phyloP scores from a whole-genome alignment of 2,888 invertebrate species.

The Thera obeliscata region DNA sequence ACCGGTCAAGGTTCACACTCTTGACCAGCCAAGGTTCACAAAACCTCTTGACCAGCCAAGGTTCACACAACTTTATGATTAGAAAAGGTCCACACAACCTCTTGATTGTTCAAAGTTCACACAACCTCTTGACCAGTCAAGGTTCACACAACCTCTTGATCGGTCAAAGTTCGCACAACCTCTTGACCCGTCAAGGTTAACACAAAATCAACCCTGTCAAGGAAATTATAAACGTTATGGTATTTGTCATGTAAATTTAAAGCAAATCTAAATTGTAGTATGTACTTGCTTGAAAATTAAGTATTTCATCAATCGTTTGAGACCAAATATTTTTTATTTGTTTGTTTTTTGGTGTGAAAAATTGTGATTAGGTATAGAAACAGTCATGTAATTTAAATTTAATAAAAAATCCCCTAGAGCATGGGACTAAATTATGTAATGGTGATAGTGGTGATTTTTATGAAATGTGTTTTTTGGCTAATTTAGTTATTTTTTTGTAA shows the following conservation, averaged over 20 bases:
- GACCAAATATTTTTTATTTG: slow-evolving; percentile 30
- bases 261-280: not conserved
- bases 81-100: too few relatives aligned
- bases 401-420: slow-evolving; percentile 1
- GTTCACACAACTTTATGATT: too few relatives aligned
- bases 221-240: not conserved
- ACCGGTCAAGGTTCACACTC: too few relatives aligned
- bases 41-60: too few relatives aligned
- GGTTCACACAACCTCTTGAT: too few relatives aligned
- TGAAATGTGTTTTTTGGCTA: slow-evolving; percentile 4
- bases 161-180: too few relatives aligned
- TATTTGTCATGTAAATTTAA: not conserved
- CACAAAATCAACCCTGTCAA: too few relatives aligned
- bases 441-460: slow-evolving; percentile 5
- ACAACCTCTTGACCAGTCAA: too few relatives aligned
- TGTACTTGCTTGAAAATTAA: slow-evolving; percentile 2
- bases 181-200: too few relatives aligned
- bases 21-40: too few relatives aligned
- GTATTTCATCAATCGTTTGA: slow-evolving; percentile 34
- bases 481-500: not conserved
- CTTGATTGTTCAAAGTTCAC: too few relatives aligned
- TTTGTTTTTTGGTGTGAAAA: slow-evolving; percentile 18
- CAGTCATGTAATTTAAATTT: slow-evolving; percentile 22
- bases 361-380: slow-evolving; percentile 24
- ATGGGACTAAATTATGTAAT: slow-evolving; percentile 8